Evolutionary conservation across 2,113 vertebrate species (phyloP).

Genomic region (Oryctolagus cuniculus): mOryCun1.1 NC_091445.1:51724501-51725000

Average conservation of each 20-base stretch:
- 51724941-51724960: not conserved
- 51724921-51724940: not conserved
- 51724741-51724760: not conserved
- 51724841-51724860: not conserved
- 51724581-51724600: not conserved
- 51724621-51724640: conserved; percentile 82
- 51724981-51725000: not conserved
- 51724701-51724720: not conserved
- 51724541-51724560: not conserved
- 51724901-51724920: not conserved
- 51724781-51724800: not conserved
- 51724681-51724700: not conserved
- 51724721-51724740: conserved; percentile 5
- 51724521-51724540: not conserved
- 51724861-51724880: not conserved
- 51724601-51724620: conserved; percentile 74
- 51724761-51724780: not conserved
- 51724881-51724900: not conserved
- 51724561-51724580: not conserved
- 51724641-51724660: conserved; percentile 43
- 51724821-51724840: not conserved
- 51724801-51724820: not conserved
- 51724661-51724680: conserved; percentile 13
- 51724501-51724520: not conserved
- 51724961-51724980: not conserved